These are phyloP conservation scores for Pammene fasciana DNA, from an alignment of 2,888 invertebrate genomes.

Conservation along the genomic window DNA sequence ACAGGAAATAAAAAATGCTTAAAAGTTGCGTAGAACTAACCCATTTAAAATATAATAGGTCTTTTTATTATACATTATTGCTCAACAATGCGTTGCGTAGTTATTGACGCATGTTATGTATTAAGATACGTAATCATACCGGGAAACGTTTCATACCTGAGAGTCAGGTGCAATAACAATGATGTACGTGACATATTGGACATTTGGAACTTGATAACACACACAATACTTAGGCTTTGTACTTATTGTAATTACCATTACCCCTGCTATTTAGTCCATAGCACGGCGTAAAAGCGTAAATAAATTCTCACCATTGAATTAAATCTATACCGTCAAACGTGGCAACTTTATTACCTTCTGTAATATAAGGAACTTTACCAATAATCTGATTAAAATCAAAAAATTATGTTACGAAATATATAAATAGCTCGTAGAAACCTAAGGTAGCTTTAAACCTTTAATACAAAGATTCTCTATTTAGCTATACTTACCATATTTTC, in stretches of 20 bases:
- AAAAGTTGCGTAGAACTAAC: constrained; percentile 13
- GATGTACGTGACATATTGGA: constrained; percentile 18
- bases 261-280: not conserved
- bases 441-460: too few species aligned
- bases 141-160: constrained; percentile 12
- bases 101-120: constrained; percentile 11
- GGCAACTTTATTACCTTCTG: too few species aligned
- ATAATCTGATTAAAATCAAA: too few species aligned
- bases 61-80: constrained; percentile 23
- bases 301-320: too few species aligned
- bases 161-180: constrained; percentile 12
- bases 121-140: constrained; percentile 21
- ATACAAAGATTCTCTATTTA: too few species aligned
- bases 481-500: too few species aligned
- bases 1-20: not conserved
- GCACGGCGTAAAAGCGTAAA: too few species aligned
- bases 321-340: too few species aligned
- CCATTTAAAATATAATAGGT: not conserved
- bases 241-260: not conserved
- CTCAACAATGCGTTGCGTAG: constrained; percentile 14
- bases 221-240: constrained; percentile 3
- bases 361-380: too few species aligned
- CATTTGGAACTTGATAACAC: constrained; percentile 13
- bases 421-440: too few species aligned
- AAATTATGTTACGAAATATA: too few species aligned